Evolutionary conservation across 2,888 invertebrate species (phyloP), one percentile per base, ranked within the genome.

Genomic region (Ptychoptera albimana): DNA sequence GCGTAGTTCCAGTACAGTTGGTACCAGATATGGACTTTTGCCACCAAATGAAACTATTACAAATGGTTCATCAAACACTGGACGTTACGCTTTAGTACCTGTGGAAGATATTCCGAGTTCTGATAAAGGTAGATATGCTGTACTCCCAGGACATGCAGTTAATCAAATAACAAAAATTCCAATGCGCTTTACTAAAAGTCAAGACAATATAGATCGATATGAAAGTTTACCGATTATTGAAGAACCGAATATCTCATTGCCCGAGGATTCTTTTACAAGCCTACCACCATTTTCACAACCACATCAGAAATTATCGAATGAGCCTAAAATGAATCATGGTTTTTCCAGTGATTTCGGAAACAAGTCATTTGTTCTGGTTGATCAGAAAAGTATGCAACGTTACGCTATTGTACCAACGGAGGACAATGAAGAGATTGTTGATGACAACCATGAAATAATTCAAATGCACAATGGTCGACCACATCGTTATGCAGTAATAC

Each of bases 381-480:
- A 76, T 43, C 58, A 74, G 66, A 63, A 64, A 32, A 65, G 56
- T 67, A 66, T 60, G 64, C 57, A 76, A 66, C 56, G 76, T 62
- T 68, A 78, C 66, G 64, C 78, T 61, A 74, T 79, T 8, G 77
- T 78, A 48, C 77, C 77, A 32, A 72, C 75, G 0, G 77, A 78
- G 11, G 78, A 78, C 12, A 74, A 74, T 52, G 66, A 66, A 47
- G 66, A 66, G 46, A 47, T 65, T 29, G 66, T 66, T 9, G 65
- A 65, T 48, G 61, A 64, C 12, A 65, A 63, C 46, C 66, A 64
- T 43, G 66, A 66, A 49, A 60, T 66, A 13, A 66, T 66, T 49
- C 63, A 66, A 50, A 64, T 66, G 65, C 63, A 60, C 47, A 66
- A 66, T 49, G 66, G 66, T 23, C 56, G 62, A 6, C 57, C 61